A percentile compares a stretch with the other conserved stretches of the same genome.
Conservation (phyloP, 2,888 invertebrate species). For the Aleiodes testaceus region DNA sequence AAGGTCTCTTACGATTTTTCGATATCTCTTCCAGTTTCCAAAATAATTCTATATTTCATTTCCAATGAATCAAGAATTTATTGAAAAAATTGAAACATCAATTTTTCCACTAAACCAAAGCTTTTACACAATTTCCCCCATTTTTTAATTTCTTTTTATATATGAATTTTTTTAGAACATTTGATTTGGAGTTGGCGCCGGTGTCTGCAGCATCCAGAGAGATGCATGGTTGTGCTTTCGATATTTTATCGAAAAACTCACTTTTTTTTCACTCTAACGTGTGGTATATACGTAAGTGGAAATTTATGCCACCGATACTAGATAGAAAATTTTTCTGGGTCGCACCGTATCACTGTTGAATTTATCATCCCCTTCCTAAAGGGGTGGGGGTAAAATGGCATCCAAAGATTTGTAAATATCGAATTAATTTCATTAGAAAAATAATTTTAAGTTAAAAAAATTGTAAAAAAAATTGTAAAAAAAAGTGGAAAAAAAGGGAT, state of each 20-base stretch:
- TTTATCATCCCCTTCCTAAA: conserved; percentile 30
- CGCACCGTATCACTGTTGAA: conserved; percentile 33
- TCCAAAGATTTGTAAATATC: too few relatives aligned
- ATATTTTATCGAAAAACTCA: conserved; percentile 44
- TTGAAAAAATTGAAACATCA: not conserved
- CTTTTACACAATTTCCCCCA: not conserved
- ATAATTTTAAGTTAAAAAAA: too few relatives aligned
- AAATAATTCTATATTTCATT: not conserved
- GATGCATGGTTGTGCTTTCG: conserved; percentile 33
- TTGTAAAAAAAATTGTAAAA: too few relatives aligned
- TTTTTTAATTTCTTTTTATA: conserved; percentile 29
- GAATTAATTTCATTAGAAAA: conserved; percentile 32
- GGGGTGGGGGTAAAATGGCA: conserved; percentile 21
- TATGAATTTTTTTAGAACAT: conserved; percentile 32
- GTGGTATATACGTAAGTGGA: conserved; percentile 33
- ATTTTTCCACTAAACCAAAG: not conserved
- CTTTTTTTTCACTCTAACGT: conserved; percentile 13
- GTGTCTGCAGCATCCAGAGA: conserved; percentile 40
- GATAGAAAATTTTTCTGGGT: conserved; percentile 42
- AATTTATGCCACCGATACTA: conserved; percentile 44
- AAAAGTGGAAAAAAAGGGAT: too few relatives aligned
- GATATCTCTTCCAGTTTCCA: too few relatives aligned
- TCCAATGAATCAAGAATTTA: too few relatives aligned
- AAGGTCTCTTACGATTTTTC: too few relatives aligned
- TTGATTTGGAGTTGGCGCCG: conserved; percentile 45